Evolutionary conservation across 1,140 invertebrate genomes (phyloP).

Genomic region (Pararge aegeria): DNA sequence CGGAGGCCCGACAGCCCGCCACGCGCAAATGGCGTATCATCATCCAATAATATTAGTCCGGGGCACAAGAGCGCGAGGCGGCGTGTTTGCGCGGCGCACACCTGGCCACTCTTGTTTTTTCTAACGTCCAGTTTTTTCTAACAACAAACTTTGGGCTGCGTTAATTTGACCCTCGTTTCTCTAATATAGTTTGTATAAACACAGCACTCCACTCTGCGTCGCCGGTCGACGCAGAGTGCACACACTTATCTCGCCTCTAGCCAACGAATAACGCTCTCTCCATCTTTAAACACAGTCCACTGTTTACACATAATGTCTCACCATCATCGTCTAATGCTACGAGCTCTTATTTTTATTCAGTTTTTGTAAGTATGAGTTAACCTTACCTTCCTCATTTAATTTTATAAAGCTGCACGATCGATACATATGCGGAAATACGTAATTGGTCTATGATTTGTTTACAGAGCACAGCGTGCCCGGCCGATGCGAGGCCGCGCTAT

Average conservation of each 20-base stretch:
- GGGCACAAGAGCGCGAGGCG: conserved; percentile 11
- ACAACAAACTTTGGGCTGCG: conserved; percentile 47
- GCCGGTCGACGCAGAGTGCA: neutral
- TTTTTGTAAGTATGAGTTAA: no score
- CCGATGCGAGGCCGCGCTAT: no score
- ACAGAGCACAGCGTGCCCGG: no score
- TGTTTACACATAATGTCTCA: neutral
- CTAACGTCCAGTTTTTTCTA: conserved; percentile 49
- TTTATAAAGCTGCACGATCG: no score
- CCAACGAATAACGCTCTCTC: neutral
- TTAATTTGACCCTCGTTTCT: conserved; percentile 55
- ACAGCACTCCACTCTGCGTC: conserved; percentile 22
- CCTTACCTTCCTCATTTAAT: no score
- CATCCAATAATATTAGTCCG: conserved; percentile 57
- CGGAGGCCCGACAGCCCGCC: conserved; percentile 38
- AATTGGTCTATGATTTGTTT: no score
- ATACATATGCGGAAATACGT: no score
- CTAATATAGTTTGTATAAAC: conserved; percentile 48
- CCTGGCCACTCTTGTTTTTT: conserved; percentile 54
- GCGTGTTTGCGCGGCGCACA: conserved; percentile 30
- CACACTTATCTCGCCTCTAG: neutral
- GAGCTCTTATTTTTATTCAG: no score
- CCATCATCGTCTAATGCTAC: neutral
- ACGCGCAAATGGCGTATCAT: conserved; percentile 58
- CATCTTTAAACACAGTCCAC: neutral